Evolutionary conservation across 1,140 invertebrate species (phyloP), one percentile per base, ranked within the genome.

Genomic region (Drosophila teissieri): DNA sequence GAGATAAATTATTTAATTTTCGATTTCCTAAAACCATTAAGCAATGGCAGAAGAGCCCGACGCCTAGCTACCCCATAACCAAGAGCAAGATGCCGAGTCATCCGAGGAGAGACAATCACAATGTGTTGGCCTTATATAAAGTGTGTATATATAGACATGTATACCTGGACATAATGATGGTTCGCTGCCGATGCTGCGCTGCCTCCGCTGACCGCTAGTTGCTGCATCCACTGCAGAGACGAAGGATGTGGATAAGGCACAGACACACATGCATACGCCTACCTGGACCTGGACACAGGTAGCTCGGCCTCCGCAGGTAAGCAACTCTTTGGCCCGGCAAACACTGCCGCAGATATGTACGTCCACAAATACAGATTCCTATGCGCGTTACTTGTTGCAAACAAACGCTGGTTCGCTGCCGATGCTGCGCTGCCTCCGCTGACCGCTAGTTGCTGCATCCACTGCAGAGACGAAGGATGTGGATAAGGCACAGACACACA

Each of bases 1-100:
- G 84, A 88, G 84, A 88, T 88, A 89, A 83, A 89, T 89, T 89
- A 84, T 89, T 80, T 89, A 89, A 89, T 89, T 89, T 89, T 89
- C 80, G 77, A 89, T 89, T 89, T 89, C 80, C 84, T 89, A 88
- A 89, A 89, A 89, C 84, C 84, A 89, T 89, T 89, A 89, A 84
- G 69, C 73, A 85, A 65, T 76, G 72, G 65, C 76, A 84, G 67
- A 83, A 49, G 67, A 76, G 62, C 36, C 55, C 75, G 64, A 78
- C 48, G 57, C 63, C 78, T 79, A 86, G 80, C 79, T 82, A 73
- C 79, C 78, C 78, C 79, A 78, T 67, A 37, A 22, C 68, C 68
- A 68, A 70, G 45, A 60, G 60, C 60, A 74, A 82, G 78, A 57
- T 82, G 82, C 74, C 61, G 69, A 86, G 82, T 86, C 82, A 82